Evolutionary conservation across 2,113 vertebrate species (phyloP), one percentile per base, ranked within the genome.

Genomic region (Paracanthobrama guichenoti): DNA sequence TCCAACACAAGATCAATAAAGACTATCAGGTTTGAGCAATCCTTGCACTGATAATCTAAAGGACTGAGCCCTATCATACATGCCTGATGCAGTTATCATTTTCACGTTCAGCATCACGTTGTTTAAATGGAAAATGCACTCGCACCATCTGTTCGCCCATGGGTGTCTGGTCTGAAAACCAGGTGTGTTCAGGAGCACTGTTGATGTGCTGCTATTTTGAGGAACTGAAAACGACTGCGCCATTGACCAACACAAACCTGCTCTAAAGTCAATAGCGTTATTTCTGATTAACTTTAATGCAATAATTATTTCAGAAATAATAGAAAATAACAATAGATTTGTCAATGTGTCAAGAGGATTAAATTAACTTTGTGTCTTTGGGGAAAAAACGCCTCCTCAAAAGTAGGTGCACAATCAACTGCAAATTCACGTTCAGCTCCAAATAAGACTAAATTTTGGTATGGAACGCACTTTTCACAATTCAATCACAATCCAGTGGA

Each of bases 1-100:
- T 96, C 85, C 96, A 99, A 89, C 96, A 96, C 91, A 96, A 93
- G 91, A 99, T 99, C 92, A 97, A 96, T 93, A 95, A 92, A 85
- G 95, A 96, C 92, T 98, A 97, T 92, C 96, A 98, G 97, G 98
- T 97, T 93, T 57, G 26, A 50, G n/a, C 55, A 42, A 14, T 60
- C 20, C 8, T 59, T 46, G 0, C 44, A 42, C 24, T n/a, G 42
- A 50, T n/a, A 53, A 11, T 35, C 55, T n/a, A 24, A 39, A 39
- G 5, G 39, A 6, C 39, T 39, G 3, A 35, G 35, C 35, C 35
- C 4, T 35, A 35, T 35, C 35, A 35, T 35, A 35, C 35, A 35
- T 4, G 35, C 35, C 35, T 0, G 35, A 35, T 4, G 4, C 3
- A 35, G 35, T 35, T 35, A 3, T 35, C 35, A 35, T 35, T 35